phyloP scores from a whole-genome alignment of 2,797 vertebrate genomes.

The Lagorchestes hirsutus region DNA sequence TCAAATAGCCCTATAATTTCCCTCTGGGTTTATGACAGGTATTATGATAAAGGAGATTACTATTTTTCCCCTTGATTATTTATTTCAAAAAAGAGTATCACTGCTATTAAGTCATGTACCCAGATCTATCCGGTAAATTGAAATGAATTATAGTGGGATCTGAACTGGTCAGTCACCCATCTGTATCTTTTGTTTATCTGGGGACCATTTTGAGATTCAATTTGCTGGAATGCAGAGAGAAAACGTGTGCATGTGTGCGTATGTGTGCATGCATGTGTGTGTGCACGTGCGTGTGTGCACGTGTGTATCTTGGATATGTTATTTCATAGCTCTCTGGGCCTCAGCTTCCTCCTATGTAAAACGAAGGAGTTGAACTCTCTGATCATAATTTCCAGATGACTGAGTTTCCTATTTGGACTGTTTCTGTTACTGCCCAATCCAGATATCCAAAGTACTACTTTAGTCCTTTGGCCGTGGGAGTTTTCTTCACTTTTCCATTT shows the following conservation, averaged over 20 bases:
- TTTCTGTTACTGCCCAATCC: background rate
- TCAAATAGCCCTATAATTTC: background rate
- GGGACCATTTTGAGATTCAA: background rate
- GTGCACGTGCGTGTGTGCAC: no score
- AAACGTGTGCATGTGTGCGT: fast-evolving
- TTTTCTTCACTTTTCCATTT: background rate
- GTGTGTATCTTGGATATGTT: no score
- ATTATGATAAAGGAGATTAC: background rate
- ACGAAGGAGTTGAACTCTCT: background rate
- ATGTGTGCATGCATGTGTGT: fast-evolving
- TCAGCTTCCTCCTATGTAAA: background rate
- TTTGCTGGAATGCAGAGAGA: background rate
- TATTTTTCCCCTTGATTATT: background rate
- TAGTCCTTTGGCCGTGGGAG: background rate
- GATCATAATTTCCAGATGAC: background rate
- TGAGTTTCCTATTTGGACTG: background rate
- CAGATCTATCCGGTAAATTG: background rate
- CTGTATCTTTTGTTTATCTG: background rate
- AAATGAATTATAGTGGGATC: background rate
- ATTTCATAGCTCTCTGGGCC: background rate
- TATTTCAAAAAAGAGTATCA: conserved; percentile 8
- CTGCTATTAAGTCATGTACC: background rate
- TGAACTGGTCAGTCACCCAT: background rate
- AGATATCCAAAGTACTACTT: background rate
- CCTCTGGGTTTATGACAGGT: background rate